Percentiles rank a stretch among this genome's conserved stretches.
phyloP scores from a whole-genome alignment of 2,888 invertebrate species.

The Euzetes globulus region DNA sequence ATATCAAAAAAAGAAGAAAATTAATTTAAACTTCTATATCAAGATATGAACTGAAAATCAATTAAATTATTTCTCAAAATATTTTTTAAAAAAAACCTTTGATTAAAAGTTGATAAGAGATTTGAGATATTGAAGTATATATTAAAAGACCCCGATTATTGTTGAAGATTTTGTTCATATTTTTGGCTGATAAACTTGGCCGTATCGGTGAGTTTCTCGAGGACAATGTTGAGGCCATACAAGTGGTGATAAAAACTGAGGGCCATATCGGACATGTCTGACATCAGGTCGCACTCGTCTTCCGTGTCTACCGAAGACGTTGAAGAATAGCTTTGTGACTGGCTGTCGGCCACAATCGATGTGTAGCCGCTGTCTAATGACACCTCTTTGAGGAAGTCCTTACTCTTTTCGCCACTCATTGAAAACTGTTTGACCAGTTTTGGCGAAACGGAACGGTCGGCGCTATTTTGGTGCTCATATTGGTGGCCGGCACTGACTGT shows the following conservation, averaged over 20 bases:
- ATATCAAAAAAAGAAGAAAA: no score
- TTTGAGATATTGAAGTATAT: no score
- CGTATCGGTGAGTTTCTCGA: conserved; percentile 1
- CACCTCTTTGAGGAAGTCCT: not conserved
- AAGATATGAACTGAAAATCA: no score
- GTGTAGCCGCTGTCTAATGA: not conserved
- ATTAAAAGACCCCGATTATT: no score
- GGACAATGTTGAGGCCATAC: not conserved
- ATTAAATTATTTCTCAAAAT: no score
- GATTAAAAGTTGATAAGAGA: no score
- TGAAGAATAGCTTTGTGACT: not conserved
- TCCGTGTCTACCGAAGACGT: not conserved
- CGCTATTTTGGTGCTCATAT: not conserved
- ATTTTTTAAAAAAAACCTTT: no score
- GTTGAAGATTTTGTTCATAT: conserved; percentile 23
- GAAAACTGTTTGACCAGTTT: conserved; percentile 15
- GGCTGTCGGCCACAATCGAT: not conserved
- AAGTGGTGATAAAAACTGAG: conserved; percentile 10
- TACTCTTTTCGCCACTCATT: not conserved
- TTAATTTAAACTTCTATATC: no score
- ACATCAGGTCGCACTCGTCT: not conserved
- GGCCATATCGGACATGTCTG: conserved; percentile 21
- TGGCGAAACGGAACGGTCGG: not conserved
- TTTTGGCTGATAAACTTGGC: conserved; percentile 7
- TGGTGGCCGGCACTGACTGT: not conserved